Evolutionary conservation across 2,797 vertebrate species (phyloP).

Genomic region (Nothura maculosa): DNA sequence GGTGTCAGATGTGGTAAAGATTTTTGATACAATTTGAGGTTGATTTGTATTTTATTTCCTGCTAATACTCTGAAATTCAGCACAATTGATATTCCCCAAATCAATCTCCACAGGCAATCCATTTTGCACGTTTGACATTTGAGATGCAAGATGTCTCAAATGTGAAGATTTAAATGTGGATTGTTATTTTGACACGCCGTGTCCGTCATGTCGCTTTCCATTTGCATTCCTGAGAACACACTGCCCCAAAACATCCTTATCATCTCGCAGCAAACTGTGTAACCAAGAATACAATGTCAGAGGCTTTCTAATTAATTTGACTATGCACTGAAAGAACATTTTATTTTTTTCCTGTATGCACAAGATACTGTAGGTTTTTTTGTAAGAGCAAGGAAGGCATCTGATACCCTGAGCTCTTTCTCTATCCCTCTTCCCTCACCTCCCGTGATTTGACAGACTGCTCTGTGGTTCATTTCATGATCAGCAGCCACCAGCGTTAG

Average conservation of each 20-base stretch:
- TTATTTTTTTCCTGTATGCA: neutral
- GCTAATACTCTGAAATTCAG: slow-evolving; percentile 21
- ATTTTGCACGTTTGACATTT: slow-evolving; percentile 59
- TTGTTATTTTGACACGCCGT: slow-evolving; percentile 38
- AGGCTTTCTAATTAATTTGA: slow-evolving; percentile 18
- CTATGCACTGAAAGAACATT: slow-evolving; percentile 3
- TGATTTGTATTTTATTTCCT: fast-evolving
- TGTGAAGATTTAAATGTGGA: neutral
- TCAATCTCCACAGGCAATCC: neutral
- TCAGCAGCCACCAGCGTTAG: slow-evolving; percentile 34
- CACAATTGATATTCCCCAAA: neutral
- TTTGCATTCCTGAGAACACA: neutral
- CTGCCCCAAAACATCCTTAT: slow-evolving; percentile 15
- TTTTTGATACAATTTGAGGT: slow-evolving; percentile 14
- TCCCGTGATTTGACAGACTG: neutral
- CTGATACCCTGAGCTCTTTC: neutral
- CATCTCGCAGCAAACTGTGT: slow-evolving; percentile 35
- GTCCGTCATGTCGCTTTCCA: slow-evolving; percentile 21
- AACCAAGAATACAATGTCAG: neutral
- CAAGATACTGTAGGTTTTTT: neutral
- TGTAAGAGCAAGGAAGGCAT: neutral
- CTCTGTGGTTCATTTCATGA: slow-evolving; percentile 53
- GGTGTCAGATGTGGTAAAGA: slow-evolving; percentile 9
- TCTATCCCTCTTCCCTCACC: neutral
- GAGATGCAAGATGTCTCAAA: slow-evolving; percentile 23